Base-by-base conservation (phyloP, 2,888 invertebrate genomes). In the Osmoderma eremita region DNA sequence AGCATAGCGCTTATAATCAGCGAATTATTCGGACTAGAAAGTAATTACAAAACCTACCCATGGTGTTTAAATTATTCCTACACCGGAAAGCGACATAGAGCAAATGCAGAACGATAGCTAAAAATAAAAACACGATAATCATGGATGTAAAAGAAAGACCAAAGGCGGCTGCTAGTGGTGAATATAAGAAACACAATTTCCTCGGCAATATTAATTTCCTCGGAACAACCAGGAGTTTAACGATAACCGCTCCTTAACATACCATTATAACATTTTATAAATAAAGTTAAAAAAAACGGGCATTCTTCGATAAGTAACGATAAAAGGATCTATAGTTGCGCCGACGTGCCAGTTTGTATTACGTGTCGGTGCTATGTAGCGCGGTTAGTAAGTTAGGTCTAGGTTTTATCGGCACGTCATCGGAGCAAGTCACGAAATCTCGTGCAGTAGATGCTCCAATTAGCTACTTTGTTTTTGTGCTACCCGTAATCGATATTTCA, bases 321-420 rank as follows among this genome's bases (percentile, higher is more conserved):
- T 64, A 64, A 64, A 41, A 53, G 51, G 42, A 45, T 53, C 45
- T 51, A 63, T 45, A 38, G 20, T 24, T 17, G 53, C 41, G 13
- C 53, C 22, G 36, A 39, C 18, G 42, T 13, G 51, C 17, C 30
- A 39, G 53, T 18, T 18, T 24, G 22, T 39, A 41, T 58, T 58
- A 49, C 58, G 65, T 66, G 54, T 42, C 24, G 38, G 56, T 38
- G 58, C 64, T 70, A 48, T 68, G 65, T 67, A 70, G 62, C 68
- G 71, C 65, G 68, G 69, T 69, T 61, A 62, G 70, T 68, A 71
- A 70, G 70, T 67, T 67, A 70, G 71, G 71, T 68, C 72, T 70
- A 70, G 67, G 67, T 70, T 74, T 75, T 75, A 75, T 73, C 73
- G 70, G 73, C 74, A 74, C 74, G 74, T 74, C 72, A 75, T 73